Conservation (phyloP, 2,113 vertebrate species). For the Phalacrocorax pelagicus region DNA sequence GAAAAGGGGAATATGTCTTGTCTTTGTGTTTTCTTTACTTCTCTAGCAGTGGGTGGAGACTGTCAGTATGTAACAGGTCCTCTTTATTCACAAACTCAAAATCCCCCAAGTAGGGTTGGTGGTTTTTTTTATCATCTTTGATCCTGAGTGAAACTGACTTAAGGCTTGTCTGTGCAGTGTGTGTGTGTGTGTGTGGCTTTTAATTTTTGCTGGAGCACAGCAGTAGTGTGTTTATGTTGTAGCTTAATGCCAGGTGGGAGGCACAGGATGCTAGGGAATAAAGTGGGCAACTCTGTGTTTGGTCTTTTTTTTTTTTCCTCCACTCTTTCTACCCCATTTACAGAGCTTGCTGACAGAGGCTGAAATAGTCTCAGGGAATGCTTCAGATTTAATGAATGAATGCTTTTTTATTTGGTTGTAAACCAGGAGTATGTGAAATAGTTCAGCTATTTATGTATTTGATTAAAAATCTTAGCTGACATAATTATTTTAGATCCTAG, state of each 20-base stretch:
- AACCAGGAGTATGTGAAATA: neutral
- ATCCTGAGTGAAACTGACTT: neutral
- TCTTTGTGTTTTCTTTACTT: neutral
- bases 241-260: neutral
- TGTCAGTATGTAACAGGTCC: neutral
- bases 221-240: neutral
- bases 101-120: neutral
- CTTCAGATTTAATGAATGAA: neutral
- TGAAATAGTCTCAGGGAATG: neutral
- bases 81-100: neutral
- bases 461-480: neutral
- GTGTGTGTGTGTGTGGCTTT: neutral
- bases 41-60: neutral
- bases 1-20: neutral
- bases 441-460: neutral
- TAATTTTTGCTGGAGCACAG: neutral
- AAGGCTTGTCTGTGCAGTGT: neutral
- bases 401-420: neutral
- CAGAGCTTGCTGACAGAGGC: neutral
- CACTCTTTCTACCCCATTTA: neutral
- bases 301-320: neutral
- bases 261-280: neutral
- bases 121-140: neutral
- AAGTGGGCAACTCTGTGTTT: neutral
- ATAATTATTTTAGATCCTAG: neutral